Base-by-base conservation (phyloP, 2,797 vertebrate genomes). In the Cyclura pinguis region DNA sequence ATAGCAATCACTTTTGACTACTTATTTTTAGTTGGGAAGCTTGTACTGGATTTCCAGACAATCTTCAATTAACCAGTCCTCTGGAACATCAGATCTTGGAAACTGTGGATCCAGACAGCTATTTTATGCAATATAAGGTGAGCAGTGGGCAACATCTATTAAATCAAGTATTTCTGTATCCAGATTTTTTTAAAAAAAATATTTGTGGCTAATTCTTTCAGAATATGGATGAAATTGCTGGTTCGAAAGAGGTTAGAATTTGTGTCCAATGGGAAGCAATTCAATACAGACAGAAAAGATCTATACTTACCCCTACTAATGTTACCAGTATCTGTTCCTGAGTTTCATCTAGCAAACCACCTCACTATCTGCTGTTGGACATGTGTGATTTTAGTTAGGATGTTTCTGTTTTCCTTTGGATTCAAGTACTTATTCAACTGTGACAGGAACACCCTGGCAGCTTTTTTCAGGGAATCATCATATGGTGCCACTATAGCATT, bases 81-180 rank as follows among this genome's bases (percentile, higher is more conserved):
- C 80, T 81, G 10, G 85, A 52, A 52, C 86, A 90, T 72, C 78
- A 92, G 47, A 86, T 72, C 6, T 92, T 93, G 87, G 91, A 94
- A 91, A 92, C 88, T 35, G 74, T 95, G 80, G 76, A 92, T 18
- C n/a, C 52, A 77, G 92, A 95, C 69, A 88, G 78, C 18, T 92
- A 93, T 89, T 97, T 96, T 57, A 88, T 94, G 42, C 89, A 93
- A 38, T 95, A 90, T 64, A 96, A 96, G 94, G 93, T 96, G 32
- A 92, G 92, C 80, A 64, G 67, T 42, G 24, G 29, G 29, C 14
- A 13, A 62, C 32, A 47, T 32, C 12, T 18, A 32, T 6, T 5
- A 42, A n/a, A 7, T 22, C 47, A 80, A 81, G 59, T 27, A 81
- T 81, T n/a, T 57, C 64, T 72, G 50, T 22, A 8, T 81, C 14